Conservation (phyloP, 2,797 vertebrate genomes). For the Rallus crepitans region DNA sequence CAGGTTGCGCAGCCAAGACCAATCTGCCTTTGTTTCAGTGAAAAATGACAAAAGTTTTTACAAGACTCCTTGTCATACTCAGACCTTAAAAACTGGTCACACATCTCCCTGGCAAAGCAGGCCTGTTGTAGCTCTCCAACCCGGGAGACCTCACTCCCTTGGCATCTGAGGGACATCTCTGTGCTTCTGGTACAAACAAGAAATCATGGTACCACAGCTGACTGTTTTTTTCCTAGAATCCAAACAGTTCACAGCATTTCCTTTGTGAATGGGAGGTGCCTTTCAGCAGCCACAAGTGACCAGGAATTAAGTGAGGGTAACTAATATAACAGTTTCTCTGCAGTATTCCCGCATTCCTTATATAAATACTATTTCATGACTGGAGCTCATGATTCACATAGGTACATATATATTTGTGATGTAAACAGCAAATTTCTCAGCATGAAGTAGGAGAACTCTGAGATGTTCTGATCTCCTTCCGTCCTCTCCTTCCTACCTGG, state of each 20-base stretch:
- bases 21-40: neutral
- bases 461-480: neutral
- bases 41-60: conserved; percentile 10
- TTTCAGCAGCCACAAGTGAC: neutral
- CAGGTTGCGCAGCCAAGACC: neutral
- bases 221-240: neutral
- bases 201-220: neutral
- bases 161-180: neutral
- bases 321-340: neutral
- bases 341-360: neutral
- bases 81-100: neutral
- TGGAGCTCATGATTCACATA: neutral
- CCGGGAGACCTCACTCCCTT: neutral
- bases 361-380: neutral
- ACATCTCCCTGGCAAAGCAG: neutral
- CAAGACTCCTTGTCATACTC: neutral
- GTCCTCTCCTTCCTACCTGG: neutral
- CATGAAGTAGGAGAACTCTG: neutral
- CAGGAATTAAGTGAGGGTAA: neutral
- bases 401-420: neutral
- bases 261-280: neutral
- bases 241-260: neutral
- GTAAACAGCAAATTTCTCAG: neutral
- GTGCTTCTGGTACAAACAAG: neutral
- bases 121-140: neutral